These are phyloP conservation scores for Octodon degus DNA, from an alignment of 2,113 vertebrate genomes.

Conservation along the genomic window DNA sequence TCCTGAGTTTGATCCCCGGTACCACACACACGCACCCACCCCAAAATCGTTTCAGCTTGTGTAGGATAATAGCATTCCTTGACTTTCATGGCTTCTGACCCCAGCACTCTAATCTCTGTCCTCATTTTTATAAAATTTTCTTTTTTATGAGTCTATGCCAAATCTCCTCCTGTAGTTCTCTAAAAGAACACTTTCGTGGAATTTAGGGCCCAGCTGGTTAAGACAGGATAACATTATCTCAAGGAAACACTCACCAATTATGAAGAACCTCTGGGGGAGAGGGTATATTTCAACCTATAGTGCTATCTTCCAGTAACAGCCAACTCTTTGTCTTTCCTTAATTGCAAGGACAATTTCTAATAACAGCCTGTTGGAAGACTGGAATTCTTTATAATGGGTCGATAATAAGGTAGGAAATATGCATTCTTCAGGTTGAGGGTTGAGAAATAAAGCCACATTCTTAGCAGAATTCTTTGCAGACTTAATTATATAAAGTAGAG, in stretches of 20 bases:
- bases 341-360: neutral
- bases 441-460: neutral
- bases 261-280: neutral
- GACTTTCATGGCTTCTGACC: neutral
- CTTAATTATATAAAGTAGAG: neutral
- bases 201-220: neutral
- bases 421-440: neutral
- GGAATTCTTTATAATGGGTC: neutral
- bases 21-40: too few species aligned
- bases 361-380: neutral
- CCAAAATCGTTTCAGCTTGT: neutral
- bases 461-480: slow-evolving; percentile 7
- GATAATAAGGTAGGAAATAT: slow-evolving; percentile 27
- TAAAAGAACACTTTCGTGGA: neutral
- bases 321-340: slow-evolving; percentile 18
- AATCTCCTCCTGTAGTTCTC: neutral
- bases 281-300: neutral
- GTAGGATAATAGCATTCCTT: neutral
- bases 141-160: neutral
- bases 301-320: neutral
- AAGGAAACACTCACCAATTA: neutral
- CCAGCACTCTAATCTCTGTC: neutral
- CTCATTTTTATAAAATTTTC: neutral
- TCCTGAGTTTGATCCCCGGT: too few species aligned
- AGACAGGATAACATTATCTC: neutral